Base-by-base conservation (phyloP, 2,113 vertebrate species). In the Ammospiza caudacuta region DNA sequence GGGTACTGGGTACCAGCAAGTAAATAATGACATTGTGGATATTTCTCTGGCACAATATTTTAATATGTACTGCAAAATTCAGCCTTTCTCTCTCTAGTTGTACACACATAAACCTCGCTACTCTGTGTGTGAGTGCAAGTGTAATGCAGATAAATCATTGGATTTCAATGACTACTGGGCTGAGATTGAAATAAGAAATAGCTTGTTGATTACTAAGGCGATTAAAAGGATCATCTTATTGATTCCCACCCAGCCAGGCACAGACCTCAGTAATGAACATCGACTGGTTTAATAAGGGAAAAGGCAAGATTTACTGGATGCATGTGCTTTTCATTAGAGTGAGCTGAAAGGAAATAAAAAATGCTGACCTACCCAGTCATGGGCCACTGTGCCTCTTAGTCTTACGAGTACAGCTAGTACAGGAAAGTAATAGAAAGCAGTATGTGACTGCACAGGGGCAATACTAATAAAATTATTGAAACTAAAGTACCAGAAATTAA, bases 291-390 rank as follows among this genome's bases (percentile, higher is more conserved):
- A 98, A 98, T 98, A 97, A 95, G 96, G 95, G 95, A 96, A 95
- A 97, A 97, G 90, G 94, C 95, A 97, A 97, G 96, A 98, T 98
- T 98, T 98, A 97, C 96, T 96, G 95, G 95, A 94, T 39, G 87
- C 97, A 98, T 98, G 97, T 98, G 98, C 97, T 98, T 98, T 98
- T 98, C 97, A 98, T 99, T 98, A 98, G 97, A 90, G 83, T 92
- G 91, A 96, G 90, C 59, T 74, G 92, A 98, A 97, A 98, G 98
- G 98, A 98, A 99, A 98, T 98, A 98, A 98, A 98, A 97, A 98
- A 97, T 96, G 95, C 95, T 98, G 98, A 98, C 98, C 98, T 96
- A 94, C 95, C 97, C 82, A 84, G 94, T 97, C 96, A 96, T 92
- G 95, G 98, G 97, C 97, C 97, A 95, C 80, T 44, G 97, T 92